Conservation (phyloP, 1,140 invertebrate species). For the Pogonomyrmex barbatus region DNA sequence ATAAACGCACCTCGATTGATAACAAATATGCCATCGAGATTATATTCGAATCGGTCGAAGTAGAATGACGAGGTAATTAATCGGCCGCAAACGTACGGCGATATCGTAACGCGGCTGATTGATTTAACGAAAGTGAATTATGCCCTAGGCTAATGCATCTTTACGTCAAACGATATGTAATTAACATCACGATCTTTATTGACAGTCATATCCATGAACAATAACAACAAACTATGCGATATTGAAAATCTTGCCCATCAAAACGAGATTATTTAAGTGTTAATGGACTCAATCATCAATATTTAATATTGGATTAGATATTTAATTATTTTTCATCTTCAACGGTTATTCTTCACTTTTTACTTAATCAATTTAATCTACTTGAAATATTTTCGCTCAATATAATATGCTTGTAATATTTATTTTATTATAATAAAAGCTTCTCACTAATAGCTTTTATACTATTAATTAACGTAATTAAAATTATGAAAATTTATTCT, state of each 20-base stretch:
- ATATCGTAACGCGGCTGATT: conserved; percentile 13
- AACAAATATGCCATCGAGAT: no score
- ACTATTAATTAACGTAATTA: conserved; percentile 13
- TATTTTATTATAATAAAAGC: conserved; percentile 34
- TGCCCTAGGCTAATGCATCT: conserved; percentile 13
- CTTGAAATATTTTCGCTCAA: background rate
- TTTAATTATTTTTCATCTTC: background rate
- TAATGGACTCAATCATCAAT: background rate
- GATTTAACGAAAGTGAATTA: conserved; percentile 46
- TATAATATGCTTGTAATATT: background rate
- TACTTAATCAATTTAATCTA: background rate
- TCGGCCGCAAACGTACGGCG: background rate
- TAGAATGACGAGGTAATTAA: conserved; percentile 42
- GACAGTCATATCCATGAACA: conserved; percentile 14
- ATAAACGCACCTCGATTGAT: background rate
- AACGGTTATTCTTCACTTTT: background rate
- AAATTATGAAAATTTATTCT: conserved; percentile 8
- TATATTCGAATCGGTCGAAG: background rate
- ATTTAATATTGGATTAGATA: background rate
- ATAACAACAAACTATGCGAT: background rate
- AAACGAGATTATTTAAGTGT: background rate
- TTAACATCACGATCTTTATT: conserved; percentile 17
- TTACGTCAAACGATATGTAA: conserved; percentile 12
- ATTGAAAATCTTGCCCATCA: background rate
- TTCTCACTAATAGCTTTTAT: background rate